Evolutionary conservation across 2,888 invertebrate genomes (phyloP).

Genomic region (Labia minor): DNA sequence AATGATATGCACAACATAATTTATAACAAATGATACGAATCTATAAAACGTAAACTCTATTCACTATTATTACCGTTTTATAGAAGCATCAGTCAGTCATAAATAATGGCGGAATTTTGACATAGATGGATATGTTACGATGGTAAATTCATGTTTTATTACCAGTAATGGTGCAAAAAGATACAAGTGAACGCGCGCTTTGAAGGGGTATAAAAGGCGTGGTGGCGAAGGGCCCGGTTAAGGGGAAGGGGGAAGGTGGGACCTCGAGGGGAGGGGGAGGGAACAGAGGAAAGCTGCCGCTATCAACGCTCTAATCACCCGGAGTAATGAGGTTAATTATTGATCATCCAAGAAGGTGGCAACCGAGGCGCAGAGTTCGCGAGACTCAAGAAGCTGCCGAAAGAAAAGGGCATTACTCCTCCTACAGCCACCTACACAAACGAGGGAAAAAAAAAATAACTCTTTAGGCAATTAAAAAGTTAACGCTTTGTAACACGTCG

Average conservation of each 20-base stretch:
- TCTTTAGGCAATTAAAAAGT: neutral
- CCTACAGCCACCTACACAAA: too few species aligned
- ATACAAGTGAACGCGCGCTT: constrained; percentile 16
- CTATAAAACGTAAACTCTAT: constrained; percentile 15
- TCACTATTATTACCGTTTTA: constrained; percentile 14
- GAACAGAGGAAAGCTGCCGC: constrained; percentile 17
- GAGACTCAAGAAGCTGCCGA: neutral
- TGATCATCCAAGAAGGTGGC: constrained; percentile 17
- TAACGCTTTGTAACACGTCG: neutral
- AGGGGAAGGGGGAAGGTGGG: constrained; percentile 15
- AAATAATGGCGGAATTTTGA: constrained; percentile 16
- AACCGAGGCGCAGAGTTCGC: constrained; percentile 14
- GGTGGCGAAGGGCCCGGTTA: constrained; percentile 23
- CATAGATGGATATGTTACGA: constrained; percentile 13
- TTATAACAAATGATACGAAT: constrained; percentile 13
- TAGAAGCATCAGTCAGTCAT: constrained; percentile 17
- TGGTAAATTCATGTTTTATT: constrained; percentile 13
- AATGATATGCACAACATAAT: constrained; percentile 13
- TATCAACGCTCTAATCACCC: neutral
- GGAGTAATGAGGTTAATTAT: neutral
- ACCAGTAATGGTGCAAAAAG: constrained; percentile 15
- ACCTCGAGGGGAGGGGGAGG: constrained; percentile 14
- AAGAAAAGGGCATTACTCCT: neutral
- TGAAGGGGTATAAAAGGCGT: constrained; percentile 31
- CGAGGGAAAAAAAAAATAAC: neutral